These are phyloP conservation scores for Gymnocheta viridis DNA, from an alignment of 2,888 invertebrate species.

Conservation along the genomic window DNA sequence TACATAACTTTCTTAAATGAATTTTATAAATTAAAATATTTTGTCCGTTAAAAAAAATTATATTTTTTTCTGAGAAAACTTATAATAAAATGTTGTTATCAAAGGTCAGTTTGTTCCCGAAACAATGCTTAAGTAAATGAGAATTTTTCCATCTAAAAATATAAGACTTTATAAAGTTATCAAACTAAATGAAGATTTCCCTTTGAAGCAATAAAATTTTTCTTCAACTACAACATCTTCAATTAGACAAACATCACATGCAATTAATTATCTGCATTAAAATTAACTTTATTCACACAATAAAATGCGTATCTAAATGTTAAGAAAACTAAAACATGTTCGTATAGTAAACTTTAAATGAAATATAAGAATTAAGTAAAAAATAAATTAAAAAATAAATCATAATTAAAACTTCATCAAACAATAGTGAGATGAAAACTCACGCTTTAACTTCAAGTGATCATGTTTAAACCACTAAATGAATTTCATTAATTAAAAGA, in stretches of 20 bases:
- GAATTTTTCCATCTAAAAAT: no score
- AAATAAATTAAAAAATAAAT: not conserved
- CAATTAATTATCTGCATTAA: slow-evolving; percentile 17
- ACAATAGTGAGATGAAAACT: slow-evolving; percentile 29
- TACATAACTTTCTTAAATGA: no score
- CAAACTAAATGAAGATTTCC: not conserved
- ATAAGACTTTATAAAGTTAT: not conserved
- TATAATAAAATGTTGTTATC: no score
- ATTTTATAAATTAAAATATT: no score
- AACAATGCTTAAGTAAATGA: no score
- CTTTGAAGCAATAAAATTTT: not conserved
- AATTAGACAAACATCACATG: not conserved
- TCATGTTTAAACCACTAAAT: not conserved
- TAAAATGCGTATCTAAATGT: not conserved
- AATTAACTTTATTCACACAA: slow-evolving; percentile 18
- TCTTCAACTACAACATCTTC: not conserved
- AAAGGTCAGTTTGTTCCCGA: no score
- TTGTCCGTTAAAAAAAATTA: no score
- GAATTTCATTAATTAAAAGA: slow-evolving; percentile 26
- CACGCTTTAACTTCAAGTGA: slow-evolving; percentile 14
- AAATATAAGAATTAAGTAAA: not conserved
- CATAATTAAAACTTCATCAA: slow-evolving; percentile 25
- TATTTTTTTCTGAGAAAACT: no score
- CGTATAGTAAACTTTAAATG: slow-evolving; percentile 1
- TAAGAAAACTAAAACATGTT: not conserved